phyloP scores from a whole-genome alignment of 2,888 invertebrate genomes.

The Drosophila falleni region DNA sequence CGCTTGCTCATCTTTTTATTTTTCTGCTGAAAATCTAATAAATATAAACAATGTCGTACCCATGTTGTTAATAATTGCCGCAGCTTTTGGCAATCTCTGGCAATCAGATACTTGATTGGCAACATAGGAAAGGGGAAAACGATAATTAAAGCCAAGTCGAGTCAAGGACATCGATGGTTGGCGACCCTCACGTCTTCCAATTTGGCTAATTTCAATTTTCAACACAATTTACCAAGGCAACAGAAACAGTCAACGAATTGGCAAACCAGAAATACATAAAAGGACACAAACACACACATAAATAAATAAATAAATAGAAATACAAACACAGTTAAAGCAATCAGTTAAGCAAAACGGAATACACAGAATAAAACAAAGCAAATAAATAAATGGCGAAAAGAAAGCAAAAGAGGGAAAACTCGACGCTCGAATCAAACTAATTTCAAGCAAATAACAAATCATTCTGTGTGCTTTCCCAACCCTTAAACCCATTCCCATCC shows the following conservation, averaged over 20 bases:
- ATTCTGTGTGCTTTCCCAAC: constrained; percentile 34
- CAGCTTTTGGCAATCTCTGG: constrained; percentile 42
- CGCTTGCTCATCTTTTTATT: constrained; percentile 41
- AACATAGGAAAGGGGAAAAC: constrained; percentile 13
- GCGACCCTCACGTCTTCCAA: constrained; percentile 21
- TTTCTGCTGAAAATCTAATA: constrained; percentile 61
- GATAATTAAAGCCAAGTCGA: constrained; percentile 39
- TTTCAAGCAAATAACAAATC: constrained; percentile 81
- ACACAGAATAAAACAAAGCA: constrained; percentile 33
- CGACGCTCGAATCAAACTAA: constrained; percentile 64
- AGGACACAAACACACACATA: constrained; percentile 35
- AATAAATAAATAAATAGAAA: constrained; percentile 23
- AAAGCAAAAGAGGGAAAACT: constrained; percentile 17
- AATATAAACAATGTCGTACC: constrained; percentile 63
- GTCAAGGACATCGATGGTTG: constrained; percentile 6
- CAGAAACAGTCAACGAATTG: neutral
- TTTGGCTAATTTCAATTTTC: constrained; percentile 78
- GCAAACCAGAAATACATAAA: constrained; percentile 37
- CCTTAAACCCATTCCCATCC: no score
- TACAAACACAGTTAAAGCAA: constrained; percentile 49
- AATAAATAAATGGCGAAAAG: constrained; percentile 49
- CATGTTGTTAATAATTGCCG: constrained; percentile 72
- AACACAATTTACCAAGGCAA: constrained; percentile 56
- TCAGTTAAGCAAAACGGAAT: constrained; percentile 53
- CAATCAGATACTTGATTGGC: constrained; percentile 48